Evolutionary conservation across 2,797 vertebrate genomes (phyloP).

Genomic region (Takifugu ocellatus): DNA sequence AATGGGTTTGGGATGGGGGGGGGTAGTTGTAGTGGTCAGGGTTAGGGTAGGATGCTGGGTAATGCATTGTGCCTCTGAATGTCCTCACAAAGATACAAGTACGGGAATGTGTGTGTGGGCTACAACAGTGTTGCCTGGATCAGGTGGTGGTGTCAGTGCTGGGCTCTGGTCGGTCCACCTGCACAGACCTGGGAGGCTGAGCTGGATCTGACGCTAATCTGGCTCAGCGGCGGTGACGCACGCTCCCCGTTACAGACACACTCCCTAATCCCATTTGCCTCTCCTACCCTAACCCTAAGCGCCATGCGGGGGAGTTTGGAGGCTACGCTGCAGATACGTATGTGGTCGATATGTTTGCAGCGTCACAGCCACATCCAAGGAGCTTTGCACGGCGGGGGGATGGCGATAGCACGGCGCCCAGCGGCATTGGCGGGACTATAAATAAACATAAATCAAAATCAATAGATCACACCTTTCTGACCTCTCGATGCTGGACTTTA

Average conservation of each 20-base stretch:
- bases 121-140: not conserved
- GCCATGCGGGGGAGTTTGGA: constrained; percentile 12
- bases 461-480: too few relatives aligned
- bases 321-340: constrained; percentile 7
- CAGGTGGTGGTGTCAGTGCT: constrained; percentile 16
- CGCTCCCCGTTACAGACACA: constrained; percentile 50
- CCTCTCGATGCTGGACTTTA: too few relatives aligned
- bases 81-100: not conserved
- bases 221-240: constrained; percentile 72
- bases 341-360: not conserved
- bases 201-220: constrained; percentile 67
- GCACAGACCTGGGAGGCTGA: constrained; percentile 40
- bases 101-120: too few relatives aligned
- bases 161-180: constrained; percentile 23
- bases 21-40: too few relatives aligned
- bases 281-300: constrained; percentile 13
- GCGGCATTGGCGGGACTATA: too few relatives aligned
- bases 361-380: too few relatives aligned
- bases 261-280: constrained; percentile 63
- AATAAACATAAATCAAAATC: too few relatives aligned
- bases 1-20: too few relatives aligned
- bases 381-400: too few relatives aligned
- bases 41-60: too few relatives aligned
- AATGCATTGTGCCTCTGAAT: too few relatives aligned
- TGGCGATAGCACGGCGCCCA: too few relatives aligned